These are phyloP conservation scores for Apostichopus californicus DNA, from an alignment of 35 echinoderm and acorn worm genomes.

Conservation along the genomic window DNA sequence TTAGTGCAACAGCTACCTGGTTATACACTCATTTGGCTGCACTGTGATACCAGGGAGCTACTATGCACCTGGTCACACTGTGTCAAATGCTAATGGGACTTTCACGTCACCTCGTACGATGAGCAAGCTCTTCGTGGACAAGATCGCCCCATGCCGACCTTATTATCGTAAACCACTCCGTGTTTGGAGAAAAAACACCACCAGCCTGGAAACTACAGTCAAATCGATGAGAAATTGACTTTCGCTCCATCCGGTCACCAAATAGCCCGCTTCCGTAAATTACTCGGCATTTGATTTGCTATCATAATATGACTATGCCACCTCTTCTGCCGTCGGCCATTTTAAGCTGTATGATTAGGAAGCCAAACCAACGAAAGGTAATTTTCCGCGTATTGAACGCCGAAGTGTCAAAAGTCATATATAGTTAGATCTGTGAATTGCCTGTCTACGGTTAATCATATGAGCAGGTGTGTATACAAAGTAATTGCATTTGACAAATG, in stretches of 20 bases:
- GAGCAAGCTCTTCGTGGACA: no score
- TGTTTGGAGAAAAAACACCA: conserved; percentile 36
- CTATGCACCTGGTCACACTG: no score
- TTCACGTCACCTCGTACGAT: no score
- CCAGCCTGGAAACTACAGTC: not conserved
- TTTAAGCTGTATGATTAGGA: conserved; percentile 12
- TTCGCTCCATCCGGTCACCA: conserved; percentile 39
- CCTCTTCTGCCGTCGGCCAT: conserved; percentile 40
- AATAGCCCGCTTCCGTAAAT: conserved; percentile 52
- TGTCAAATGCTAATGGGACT: no score
- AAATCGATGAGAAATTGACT: conserved; percentile 52
- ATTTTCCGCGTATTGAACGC: conserved; percentile 6
- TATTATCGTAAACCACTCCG: not conserved
- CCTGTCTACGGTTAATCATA: not conserved
- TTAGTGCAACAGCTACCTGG: no score
- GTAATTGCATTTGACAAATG: not conserved
- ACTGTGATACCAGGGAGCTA: no score
- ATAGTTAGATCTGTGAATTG: not conserved
- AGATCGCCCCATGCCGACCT: not conserved
- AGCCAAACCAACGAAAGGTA: not conserved
- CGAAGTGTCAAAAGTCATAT: conserved; percentile 8
- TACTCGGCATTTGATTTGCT: conserved; percentile 43
- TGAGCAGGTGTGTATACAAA: not conserved
- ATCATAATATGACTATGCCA: conserved; percentile 39
- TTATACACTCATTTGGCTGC: no score